Evolutionary conservation across 2,888 invertebrate species (phyloP).

Genomic region (Diarsia dahlii): DNA sequence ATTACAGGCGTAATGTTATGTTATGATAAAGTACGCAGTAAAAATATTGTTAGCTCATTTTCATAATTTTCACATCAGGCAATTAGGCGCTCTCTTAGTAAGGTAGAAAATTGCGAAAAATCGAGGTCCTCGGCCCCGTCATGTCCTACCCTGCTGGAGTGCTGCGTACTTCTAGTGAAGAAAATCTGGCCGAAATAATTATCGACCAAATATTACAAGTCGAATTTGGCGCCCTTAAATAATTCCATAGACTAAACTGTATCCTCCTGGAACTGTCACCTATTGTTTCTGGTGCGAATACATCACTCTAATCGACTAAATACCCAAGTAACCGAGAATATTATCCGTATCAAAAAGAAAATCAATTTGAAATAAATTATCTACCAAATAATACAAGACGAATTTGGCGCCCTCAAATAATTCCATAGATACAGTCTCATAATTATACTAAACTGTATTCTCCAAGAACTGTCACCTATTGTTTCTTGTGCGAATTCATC

Average conservation of each 20-base stretch:
- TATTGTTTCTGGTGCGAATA: not conserved
- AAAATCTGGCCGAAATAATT: not conserved
- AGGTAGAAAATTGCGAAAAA: not conserved
- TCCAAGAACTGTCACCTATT: no score
- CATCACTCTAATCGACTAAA: constrained; percentile 4
- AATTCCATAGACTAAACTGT: not conserved
- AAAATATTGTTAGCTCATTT: not conserved
- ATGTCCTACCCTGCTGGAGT: not conserved
- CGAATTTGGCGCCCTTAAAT: not conserved
- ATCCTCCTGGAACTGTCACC: not conserved
- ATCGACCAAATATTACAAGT: not conserved
- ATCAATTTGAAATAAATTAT: no score
- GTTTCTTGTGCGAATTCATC: no score
- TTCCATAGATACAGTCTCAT: no score
- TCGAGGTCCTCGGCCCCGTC: not conserved
- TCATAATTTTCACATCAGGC: not conserved
- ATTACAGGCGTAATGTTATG: no score
- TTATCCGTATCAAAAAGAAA: not conserved
- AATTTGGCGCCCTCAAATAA: no score
- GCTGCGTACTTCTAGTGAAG: not conserved
- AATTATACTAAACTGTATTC: no score
- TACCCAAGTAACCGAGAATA: not conserved
- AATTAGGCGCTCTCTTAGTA: not conserved
- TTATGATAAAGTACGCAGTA: no score
- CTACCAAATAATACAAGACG: no score